Evolutionary conservation across 2,888 invertebrate genomes (phyloP), one percentile per base, ranked within the genome.

Genomic region (Arge pagana): DNA sequence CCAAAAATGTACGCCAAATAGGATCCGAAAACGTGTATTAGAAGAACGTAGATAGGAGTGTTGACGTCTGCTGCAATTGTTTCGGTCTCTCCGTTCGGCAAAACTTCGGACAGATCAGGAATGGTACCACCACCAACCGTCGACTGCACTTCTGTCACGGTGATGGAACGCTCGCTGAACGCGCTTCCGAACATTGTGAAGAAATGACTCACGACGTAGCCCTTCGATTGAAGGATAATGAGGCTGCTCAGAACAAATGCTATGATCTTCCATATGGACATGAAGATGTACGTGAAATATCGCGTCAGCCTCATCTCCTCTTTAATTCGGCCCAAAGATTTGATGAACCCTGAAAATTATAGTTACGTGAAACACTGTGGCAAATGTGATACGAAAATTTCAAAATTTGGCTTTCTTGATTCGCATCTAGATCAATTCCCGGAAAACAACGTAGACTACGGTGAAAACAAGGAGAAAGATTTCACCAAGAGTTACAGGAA

Each of bases 1-100:
- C 83, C 94, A 68, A 94, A 92, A 61, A 95, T 89, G 69, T 96
- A 96, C 65, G 93, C 93, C 42, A 94, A 80, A 68, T 94, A 93
- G 3, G 93, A 88, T 2, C 91, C 86, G 48, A 88, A 80, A 40
- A 94, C 82, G 78, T 95, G 94, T 30, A 95, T 83, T 6, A 93
- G 75, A 41, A 92, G 75, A 0, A 93, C 88, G 71, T 89, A 89
- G 24, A 89, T 77, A 0, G 90, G 87, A 0, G 90, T 86, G 70
- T 85, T 85, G 65, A 87, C 82, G 16, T 82, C 82, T 0, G 92
- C 88, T 39, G 83, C 82, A 7, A 90, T 83, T 59, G 86, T 84
- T 2, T 86, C 84, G 1, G 87, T 87, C 64, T 92, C 92, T 42
- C 87, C 87, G 18, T 86, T 88, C 18, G 88, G 84, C 0, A 89